Evolutionary conservation across 2,888 invertebrate species (phyloP), one percentile per base, ranked within the genome.

Genomic region (Mimachlamys varia): DNA sequence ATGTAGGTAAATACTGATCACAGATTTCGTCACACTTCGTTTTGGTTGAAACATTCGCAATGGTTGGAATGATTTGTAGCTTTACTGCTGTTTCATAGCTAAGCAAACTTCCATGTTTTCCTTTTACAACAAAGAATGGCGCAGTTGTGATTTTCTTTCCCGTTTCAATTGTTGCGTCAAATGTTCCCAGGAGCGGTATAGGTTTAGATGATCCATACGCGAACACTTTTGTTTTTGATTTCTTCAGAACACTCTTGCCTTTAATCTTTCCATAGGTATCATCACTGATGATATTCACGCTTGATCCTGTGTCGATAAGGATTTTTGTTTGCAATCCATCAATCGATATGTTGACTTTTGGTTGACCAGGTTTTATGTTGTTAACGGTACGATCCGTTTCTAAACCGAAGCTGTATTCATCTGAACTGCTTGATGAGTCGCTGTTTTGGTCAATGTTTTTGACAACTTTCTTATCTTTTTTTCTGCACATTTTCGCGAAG

Each of bases 321-420:
- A 15, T 1, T 7, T 88, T 33, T 53, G 17, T 88, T n/a, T n/a
- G n/a, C n/a, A n/a, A n/a, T n/a, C 62, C 88, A 37, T 90, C 89
- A 7, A 90, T n/a, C 22, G n/a, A 87, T 27, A 90, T 49, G 19
- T n/a, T 87, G 13, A 33, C 38, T 22, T 87, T 91, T 44, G 90
- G 91, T 53, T 89, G 89, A 49, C 88, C 62, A 1, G 90, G 44
- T n/a, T 58, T 58, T 4, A 58, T 33, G 1, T 27, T 1, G 33
- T 89, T 49, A 0, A n/a, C n/a, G 15, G 15, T 50, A 7, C 7
- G 10, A 50, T 12, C 50, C 15, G 7, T 50, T 53, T 50, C 5
- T 76, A 91, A 33, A n/a, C 44, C 55, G 58, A 87, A 91, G n/a
- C n/a, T n/a, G n/a, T n/a, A n/a, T n/a, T n/a, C 91, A 38, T 91